Conservation (phyloP, 37 sponge, comb jelly and placozoan genomes). For the Ianthella basta region DNA sequence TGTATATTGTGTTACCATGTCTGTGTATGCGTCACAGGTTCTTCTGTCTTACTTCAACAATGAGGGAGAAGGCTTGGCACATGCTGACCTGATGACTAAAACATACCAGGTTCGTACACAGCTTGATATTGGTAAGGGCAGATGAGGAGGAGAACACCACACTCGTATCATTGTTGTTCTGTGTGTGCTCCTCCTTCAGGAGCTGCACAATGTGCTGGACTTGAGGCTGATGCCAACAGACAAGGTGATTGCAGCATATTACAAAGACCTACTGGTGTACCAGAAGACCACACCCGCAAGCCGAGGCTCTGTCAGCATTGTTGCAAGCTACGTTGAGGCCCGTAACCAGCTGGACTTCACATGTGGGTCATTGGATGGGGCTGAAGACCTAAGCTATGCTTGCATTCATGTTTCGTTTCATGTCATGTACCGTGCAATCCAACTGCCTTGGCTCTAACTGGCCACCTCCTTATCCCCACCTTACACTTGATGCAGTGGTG, state of each 20-base stretch:
- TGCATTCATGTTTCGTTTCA: neutral
- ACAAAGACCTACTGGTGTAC: neutral
- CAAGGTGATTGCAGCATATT: neutral
- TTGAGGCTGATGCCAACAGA: neutral
- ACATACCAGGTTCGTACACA: slow-evolving; percentile 29
- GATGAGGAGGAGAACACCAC: too few species aligned
- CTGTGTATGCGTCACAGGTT: neutral
- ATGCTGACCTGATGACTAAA: slow-evolving; percentile 22
- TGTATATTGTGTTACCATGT: too few species aligned
- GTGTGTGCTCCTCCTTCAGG: neutral
- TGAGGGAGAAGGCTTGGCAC: slow-evolving; percentile 57
- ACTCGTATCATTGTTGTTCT: too few species aligned
- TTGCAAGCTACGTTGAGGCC: neutral
- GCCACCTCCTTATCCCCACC: neutral
- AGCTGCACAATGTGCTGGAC: neutral
- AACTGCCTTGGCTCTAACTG: neutral
- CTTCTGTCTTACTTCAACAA: slow-evolving; percentile 45
- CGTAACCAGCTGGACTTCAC: neutral
- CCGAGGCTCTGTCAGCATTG: neutral
- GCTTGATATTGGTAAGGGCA: too few species aligned
- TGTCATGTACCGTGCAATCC: neutral
- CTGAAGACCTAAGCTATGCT: neutral
- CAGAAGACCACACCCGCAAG: slow-evolving; percentile 3
- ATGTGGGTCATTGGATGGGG: neutral
- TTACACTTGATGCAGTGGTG: neutral